Evolutionary conservation across 2,888 invertebrate species (phyloP), one percentile per base, ranked within the genome.

Genomic region (Anthophora plumipes): DNA sequence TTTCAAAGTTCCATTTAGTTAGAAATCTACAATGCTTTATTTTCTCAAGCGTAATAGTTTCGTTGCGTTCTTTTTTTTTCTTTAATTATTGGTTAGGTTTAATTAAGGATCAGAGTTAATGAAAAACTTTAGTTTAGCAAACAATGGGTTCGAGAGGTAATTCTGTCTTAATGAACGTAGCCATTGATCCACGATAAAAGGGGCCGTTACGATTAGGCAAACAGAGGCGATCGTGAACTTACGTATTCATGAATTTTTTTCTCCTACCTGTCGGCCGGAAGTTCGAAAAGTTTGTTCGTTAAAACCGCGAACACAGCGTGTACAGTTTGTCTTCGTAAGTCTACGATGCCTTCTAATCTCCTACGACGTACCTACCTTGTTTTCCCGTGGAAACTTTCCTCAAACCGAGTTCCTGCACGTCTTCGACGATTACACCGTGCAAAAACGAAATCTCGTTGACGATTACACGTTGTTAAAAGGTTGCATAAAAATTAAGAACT

Each of bases 331-430:
- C 48, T 48, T 48, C 48, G n/a, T n/a, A n/a, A 17, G 7, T n/a
- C 48, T 48, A 48, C n/a, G n/a, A 48, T 48, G 8, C 48, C n/a
- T 48, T n/a, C n/a, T 48, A 48, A 48, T 48, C 48, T 48, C n/a
- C 48, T 6, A n/a, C n/a, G 48, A n/a, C 48, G 48, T 48, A 48
- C 7, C 48, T 48, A 48, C 7, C 48, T 48, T 8, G 6, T 7
- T 48, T 31, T n/a, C 48, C 8, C n/a, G 1, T 48, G n/a, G 7
- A 6, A 48, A 48, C 7, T 48, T 48, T 48, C n/a, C 7, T 48
- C n/a, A n/a, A n/a, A n/a, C 48, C 6, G 6, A n/a, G n/a, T 48
- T n/a, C n/a, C n/a, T 5, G 2, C 6, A n/a, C 1, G n/a, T 6
- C n/a, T 48, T n/a, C n/a, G 7, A 48, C 48, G n/a, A 48, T 48